Evolutionary conservation across 2,113 vertebrate species (phyloP), one percentile per base, ranked within the genome.

Genomic region (Poicephalus meyeri): DNA sequence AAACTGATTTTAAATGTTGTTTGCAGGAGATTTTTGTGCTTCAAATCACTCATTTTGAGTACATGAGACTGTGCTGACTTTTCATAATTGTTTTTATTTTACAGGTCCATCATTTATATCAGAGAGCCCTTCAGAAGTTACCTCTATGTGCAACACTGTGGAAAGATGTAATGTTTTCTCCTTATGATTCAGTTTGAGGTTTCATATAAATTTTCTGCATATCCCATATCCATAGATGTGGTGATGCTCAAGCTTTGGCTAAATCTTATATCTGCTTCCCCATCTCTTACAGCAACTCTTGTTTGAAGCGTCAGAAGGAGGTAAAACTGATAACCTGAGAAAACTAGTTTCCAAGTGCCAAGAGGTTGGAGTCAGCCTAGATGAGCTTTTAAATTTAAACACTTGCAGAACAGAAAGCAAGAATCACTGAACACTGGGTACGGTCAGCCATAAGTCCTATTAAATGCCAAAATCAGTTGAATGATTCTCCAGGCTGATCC

Each of bases 111-210:
- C 99, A 98, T 91, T 98, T 99, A 91, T 99, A 99, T 97, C 98
- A 99, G 96, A 99, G 99, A 97, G 99, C 99, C 88, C 98, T 99
- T 92, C 98, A 98, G 95, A 98, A 99, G 98, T 98, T 99, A 94
- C 99, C 99, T 63, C 99, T 99, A 94, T 99, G 98, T 97, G 99
- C 99, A 95, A 98, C 98, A 97, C 99, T 99, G 91, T 99, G 99
- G 99, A 99, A 98, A 99, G 98, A 99, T 99, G 99, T 99, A 99
- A 99, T 98, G 97, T 98, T 98, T 98, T 98, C 97, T 98, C 97
- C 95, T 98, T 98, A 98, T 98, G 97, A 97, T 98, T 97, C 94
- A 97, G 94, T 97, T 98, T 97, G 97, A 98, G 96, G 98, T 98
- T 98, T 98, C 96, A 94, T 98, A 87, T 97, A 97, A 97, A 97